Evolutionary conservation across 2,113 vertebrate species (phyloP), one percentile per base, ranked within the genome.

Genomic region (Xerus inauris): DNA sequence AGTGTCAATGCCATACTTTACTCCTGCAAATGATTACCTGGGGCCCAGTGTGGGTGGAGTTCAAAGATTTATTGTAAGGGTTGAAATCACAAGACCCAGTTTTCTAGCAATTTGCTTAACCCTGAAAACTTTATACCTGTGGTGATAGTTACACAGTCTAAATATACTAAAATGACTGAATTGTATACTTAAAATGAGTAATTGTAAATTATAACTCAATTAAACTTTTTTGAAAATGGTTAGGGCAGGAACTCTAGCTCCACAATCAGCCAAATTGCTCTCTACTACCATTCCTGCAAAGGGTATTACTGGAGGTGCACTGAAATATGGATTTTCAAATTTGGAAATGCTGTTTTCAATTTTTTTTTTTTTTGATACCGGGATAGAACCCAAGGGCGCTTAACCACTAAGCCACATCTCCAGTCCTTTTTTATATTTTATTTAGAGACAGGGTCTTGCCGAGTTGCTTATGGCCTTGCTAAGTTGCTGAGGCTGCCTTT

Each of bases 61-160:
- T 76, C 24, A 59, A 76, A 92, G 49, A 87, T 94, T 76, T 76
- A 45, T 59, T 35, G 3, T 72, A 49, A 73, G 38, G 11, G 17
- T 64, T 72, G 57, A 94, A 92, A 77, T 95, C 8, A 82, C 14
- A 65, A 81, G 51, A 89, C 35, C 5, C 26, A 65, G 20, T 87
- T 77, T 95, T 96, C 67, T 30, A 91, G 65, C 87, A 38, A 80
- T 94, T 95, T 91, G 42, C 71, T 65, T 51, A 79, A 42, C 42
- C 72, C 59, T 91, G 59, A 79, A 79, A 84, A 85, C 62, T 72
- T 30, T 75, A 16, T 75, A 73, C 59, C 22, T 77, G 1, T 83
- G 47, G 40, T 72, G 67, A 72, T 72, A 62, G 45, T 94, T 89
- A 89, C 1, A 71, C 28, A 87, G 47, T 64, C 26, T 75, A 28